Evolutionary conservation across 2,113 vertebrate species (phyloP), one percentile per base, ranked within the genome.

Genomic region (Azemiops feae): DNA sequence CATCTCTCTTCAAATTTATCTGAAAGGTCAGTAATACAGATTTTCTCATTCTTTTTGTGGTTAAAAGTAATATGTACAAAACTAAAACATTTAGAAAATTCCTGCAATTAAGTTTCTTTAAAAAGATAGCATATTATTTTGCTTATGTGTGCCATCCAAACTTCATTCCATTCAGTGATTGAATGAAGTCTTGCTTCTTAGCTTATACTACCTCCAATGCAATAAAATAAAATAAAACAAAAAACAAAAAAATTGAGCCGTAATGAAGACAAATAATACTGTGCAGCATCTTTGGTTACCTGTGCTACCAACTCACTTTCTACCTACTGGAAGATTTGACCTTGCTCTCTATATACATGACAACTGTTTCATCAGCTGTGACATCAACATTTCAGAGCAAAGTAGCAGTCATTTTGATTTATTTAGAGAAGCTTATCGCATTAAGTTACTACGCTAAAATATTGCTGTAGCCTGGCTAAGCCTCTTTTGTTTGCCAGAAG

Each of bases 341-440:
- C 91, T 5, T 53, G 93, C 30, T 86, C 34, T 85, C 47, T 50
- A 50, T 50, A 53, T 57, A 92, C 0, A 0, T 0, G 4, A 25
- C 0, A 0, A 64, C 30, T 16, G 30, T 87, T 81, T 90, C 91
- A 85, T 90, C 43, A 50, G 57, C 50, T 34, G 50, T 86, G 74
- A 1, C 0, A 0, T 69, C 89, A 12, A 57, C 90, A 7, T 53
- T 91, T 89, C 88, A 20, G 0, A 0, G 89, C 18, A 3, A 52
- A 6, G 30, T 0, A 87, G 85, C 85, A 60, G 39, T 87, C 57
- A n/a, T 20, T 10, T 5, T 87, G 91, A 96, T 93, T 94, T 90
- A 1, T 43, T 55, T 34, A 30, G 95, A 94, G 89, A 55, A 30
- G 86, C 93, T 88, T 85, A 87, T 93, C 50, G 85, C 92, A 86